Evolutionary conservation across 2,113 vertebrate species (phyloP), one percentile per base, ranked within the genome.

Genomic region (Tyrannus savana): DNA sequence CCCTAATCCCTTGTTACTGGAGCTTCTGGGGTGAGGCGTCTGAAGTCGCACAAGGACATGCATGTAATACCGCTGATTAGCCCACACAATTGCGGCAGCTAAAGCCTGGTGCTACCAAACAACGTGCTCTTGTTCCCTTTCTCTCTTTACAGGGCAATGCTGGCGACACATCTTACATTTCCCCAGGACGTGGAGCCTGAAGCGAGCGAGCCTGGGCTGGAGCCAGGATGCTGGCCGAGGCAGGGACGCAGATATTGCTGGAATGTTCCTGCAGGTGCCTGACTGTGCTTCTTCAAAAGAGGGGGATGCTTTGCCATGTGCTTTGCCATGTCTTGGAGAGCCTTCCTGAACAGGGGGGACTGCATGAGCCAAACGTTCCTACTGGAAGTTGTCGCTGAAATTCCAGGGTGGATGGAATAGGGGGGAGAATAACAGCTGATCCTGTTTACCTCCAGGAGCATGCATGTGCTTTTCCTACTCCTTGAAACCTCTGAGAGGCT

Each of bases 81-180:
- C 95, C 71, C 86, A 49, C 73, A 44, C 81, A 97, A 77, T 75
- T 84, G 93, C 18, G 1, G 35, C 53, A 66, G 37, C 72, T 77
- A 14, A 91, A 81, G 73, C 67, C 80, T 87, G 79, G 37, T 92
- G 90, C 52, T 53, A 73, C 60, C 67, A 84, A 91, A 91, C 94
- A 97, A 79, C 23, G 2, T 2, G 7, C 79, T 91, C 87, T 88
- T 97, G 91, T 97, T 97, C 76, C 84, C 87, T 67, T 72, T 91
- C 86, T 87, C 50, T 47, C 92, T 81, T 59, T 39, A 66, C 86
- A 87, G 78, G 77, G 44, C 5, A 31, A 42, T 49, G 72, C 72
- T 97, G 91, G 87, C 19, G 2, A 33, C 84, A 89, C 85, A 94
- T 97, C 89, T 96, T 91, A 80, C 23, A 14, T 42, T 91, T 95